phyloP scores from a whole-genome alignment of 2,797 vertebrate species.

The Sebastes flavidus region DNA sequence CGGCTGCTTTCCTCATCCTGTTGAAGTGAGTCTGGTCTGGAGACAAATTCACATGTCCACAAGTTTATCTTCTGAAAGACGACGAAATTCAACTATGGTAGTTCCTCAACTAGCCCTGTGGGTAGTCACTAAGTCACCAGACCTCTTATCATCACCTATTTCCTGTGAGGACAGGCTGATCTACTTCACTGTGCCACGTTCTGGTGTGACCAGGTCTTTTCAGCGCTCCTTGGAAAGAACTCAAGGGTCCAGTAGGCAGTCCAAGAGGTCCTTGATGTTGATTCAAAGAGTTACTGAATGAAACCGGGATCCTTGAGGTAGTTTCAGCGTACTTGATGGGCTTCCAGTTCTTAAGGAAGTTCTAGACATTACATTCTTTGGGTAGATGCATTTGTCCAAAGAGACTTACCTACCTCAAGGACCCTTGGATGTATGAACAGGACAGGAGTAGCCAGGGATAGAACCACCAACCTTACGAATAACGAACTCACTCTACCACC shows the following conservation, averaged over 20 bases:
- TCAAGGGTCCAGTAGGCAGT: background rate
- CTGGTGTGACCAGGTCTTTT: background rate
- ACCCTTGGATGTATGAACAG: background rate
- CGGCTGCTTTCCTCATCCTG: slow-evolving; percentile 92
- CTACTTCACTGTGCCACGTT: background rate
- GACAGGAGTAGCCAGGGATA: background rate
- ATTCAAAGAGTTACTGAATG: background rate
- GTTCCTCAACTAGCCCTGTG: background rate
- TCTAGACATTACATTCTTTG: background rate
- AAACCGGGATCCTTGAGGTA: background rate
- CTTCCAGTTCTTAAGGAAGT: background rate
- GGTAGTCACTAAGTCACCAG: background rate
- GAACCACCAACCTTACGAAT: background rate
- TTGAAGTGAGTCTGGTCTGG: slow-evolving; percentile 83
- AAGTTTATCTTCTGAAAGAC: background rate
- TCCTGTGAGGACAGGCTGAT: background rate
- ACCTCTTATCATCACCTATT: too few relatives aligned
- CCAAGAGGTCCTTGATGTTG: background rate
- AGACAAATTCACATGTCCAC: background rate
- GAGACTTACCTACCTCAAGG: background rate
- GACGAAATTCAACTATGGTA: background rate
- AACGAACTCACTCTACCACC: background rate
- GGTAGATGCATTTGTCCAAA: background rate
- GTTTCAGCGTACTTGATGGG: background rate
- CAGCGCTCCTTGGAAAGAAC: background rate